A percentile compares a stretch with the other conserved stretches of the same genome.
Conservation (phyloP, 2,888 invertebrate species). For the Entomobrya multifasciata region DNA sequence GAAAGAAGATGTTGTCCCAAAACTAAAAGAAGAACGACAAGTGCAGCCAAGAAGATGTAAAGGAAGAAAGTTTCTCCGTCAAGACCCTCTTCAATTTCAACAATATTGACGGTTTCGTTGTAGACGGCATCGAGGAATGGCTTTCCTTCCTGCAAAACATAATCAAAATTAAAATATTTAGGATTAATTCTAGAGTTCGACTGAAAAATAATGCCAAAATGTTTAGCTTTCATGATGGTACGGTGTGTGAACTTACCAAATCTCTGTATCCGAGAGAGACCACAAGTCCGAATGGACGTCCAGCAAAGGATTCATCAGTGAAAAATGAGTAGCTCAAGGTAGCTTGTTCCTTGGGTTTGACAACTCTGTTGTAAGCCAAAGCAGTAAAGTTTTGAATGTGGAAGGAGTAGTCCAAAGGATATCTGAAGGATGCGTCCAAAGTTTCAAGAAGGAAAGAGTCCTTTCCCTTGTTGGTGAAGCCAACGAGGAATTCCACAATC, state of each 20-base stretch:
- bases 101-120: slow-evolving; percentile 97
- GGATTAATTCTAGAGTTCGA: too few species aligned
- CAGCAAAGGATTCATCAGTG: slow-evolving; percentile 97
- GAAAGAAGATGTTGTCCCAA: slow-evolving; percentile 93
- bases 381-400: slow-evolving; percentile 99
- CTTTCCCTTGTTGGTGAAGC: slow-evolving; percentile 96
- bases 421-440: slow-evolving; percentile 98
- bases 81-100: slow-evolving; percentile 97
- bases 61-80: slow-evolving; percentile 99
- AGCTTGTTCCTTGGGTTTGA: slow-evolving; percentile 95
- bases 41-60: slow-evolving; percentile 95
- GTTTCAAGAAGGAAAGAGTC: slow-evolving; percentile 95
- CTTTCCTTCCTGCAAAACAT: slow-evolving; percentile 84
- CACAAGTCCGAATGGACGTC: slow-evolving; percentile 97
- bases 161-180: too few species aligned
- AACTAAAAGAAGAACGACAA: slow-evolving; percentile 92
- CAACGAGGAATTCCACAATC: slow-evolving; percentile 96
- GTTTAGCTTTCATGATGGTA: not conserved
- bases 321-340: slow-evolving; percentile 97
- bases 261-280: slow-evolving; percentile 96
- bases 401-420: slow-evolving; percentile 99
- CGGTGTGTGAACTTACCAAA: slow-evolving; percentile 82
- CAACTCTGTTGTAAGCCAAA: slow-evolving; percentile 91
- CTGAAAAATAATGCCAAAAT: not conserved
- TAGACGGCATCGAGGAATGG: slow-evolving; percentile 93